Conservation (phyloP, 2,888 invertebrate species). For the Oscheius myriophilus region DNA sequence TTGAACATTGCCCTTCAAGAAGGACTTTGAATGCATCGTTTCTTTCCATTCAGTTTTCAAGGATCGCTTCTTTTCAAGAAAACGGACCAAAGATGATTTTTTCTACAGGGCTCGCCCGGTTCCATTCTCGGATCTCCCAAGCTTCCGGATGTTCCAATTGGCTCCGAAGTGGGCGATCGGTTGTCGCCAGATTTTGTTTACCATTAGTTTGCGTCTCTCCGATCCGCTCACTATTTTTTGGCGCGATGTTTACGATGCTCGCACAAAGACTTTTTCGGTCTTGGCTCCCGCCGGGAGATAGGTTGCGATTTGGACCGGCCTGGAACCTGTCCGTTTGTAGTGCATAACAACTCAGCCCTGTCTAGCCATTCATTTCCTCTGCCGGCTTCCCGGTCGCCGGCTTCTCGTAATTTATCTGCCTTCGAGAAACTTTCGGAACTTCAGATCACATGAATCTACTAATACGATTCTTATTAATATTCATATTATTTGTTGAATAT, state of each 20-base stretch:
- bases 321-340: constrained; percentile 26
- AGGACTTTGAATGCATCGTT: too few species aligned
- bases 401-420: background rate
- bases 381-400: constrained; percentile 8
- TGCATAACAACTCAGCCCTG: constrained; percentile 7
- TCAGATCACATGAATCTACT: too few species aligned
- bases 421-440: background rate
- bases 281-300: constrained; percentile 23
- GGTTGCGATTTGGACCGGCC: constrained; percentile 25
- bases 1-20: too few species aligned
- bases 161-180: constrained; percentile 14
- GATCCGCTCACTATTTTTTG: constrained; percentile 4
- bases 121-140: constrained; percentile 3
- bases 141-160: constrained; percentile 13
- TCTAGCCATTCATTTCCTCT: constrained; percentile 10
- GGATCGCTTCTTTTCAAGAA: too few species aligned
- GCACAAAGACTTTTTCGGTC: constrained; percentile 21
- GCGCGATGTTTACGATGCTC: constrained; percentile 23
- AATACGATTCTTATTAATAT: too few species aligned
- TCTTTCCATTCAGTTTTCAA: too few species aligned
- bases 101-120: too few species aligned
- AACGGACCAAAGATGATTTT: too few species aligned
- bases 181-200: constrained; percentile 25
- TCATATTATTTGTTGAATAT: too few species aligned
- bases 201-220: constrained; percentile 28